Evolutionary conservation across 1,140 invertebrate genomes (phyloP), one percentile per base, ranked within the genome.

Genomic region (Bilobella aurantiaca): DNA sequence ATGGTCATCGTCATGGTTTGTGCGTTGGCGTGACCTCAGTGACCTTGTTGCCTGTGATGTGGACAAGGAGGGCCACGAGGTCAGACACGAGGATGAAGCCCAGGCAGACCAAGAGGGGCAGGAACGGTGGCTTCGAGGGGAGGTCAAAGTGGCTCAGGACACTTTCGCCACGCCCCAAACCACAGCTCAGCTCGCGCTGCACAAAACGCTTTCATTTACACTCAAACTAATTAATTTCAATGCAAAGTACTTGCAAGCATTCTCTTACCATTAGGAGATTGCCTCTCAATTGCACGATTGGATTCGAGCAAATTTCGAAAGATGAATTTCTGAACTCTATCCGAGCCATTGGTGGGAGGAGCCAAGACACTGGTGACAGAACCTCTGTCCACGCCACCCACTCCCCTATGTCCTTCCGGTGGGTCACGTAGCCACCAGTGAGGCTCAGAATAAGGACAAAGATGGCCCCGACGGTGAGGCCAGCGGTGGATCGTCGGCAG

Each of bases 281-380:
- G 28, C 62, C 69, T 18, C 66, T 62, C 8, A 64, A 37, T 1
- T 72, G 60, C 3, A 74, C 64, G 0, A 74, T 74, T 42, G 75
- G 74, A 8, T 63, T 63, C 1, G 72, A 66, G 58, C 74, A 75
- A 14, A 64, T 31, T 53, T 74, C 66, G 0, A 21, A 12, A 5
- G 57, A 14, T 5, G 64, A 37, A 16, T 66, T 57, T 21, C 49
- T 25, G 23, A 89, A 82, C 68, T 91, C 86, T 49, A 82, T 78
- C 60, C 81, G 80, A 46, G 88, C 72, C 14, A 93, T 73, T 21
- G 85, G 79, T 0, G 86, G 84, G 27, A 90, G 69, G 0, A 86
- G 77, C 89, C 90, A 93, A 29, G 84, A 79, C 1, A 87, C 80
- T 0, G 90, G 89, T 3, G 88, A 91, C 21, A 85, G 76, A 68